phyloP scores from a whole-genome alignment of 2,797 vertebrate genomes.

The Crocidura indochinensis region DNA sequence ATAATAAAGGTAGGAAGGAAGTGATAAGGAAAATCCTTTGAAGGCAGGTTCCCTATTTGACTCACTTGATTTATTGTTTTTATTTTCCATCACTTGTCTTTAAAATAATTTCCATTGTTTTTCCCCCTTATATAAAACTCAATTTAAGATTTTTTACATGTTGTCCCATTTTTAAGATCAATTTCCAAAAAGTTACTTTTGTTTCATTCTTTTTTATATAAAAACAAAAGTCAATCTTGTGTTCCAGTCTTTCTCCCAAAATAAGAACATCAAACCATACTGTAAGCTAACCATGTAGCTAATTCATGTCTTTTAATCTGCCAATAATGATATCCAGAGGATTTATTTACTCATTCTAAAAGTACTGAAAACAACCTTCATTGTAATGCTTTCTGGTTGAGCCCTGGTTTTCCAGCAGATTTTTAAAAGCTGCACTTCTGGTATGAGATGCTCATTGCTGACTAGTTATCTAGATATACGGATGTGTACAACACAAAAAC shows the following conservation, averaged over 20 bases:
- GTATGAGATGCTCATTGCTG: not conserved
- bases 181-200: not conserved
- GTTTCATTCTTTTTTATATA: too few relatives aligned
- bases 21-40: not conserved
- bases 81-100: not conserved
- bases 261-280: not conserved
- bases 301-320: not conserved
- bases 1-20: not conserved
- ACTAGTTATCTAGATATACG: not conserved
- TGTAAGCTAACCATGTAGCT: slow-evolving; percentile 23
- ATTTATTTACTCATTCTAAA: not conserved
- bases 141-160: not conserved
- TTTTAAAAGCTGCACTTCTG: slow-evolving; percentile 37
- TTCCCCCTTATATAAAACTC: not conserved
- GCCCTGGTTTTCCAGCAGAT: not conserved
- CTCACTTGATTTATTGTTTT: not conserved
- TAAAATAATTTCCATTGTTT: not conserved
- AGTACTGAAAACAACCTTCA: not conserved
- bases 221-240: not conserved
- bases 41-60: not conserved
- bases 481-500: not conserved
- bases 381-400: not conserved
- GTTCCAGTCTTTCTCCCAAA: not conserved
- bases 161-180: not conserved
- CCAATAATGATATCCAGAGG: not conserved